A percentile compares a stretch with the other conserved stretches of the same genome.
Conservation (phyloP, 2,797 vertebrate species). For the Fistularia commersonii region DNA sequence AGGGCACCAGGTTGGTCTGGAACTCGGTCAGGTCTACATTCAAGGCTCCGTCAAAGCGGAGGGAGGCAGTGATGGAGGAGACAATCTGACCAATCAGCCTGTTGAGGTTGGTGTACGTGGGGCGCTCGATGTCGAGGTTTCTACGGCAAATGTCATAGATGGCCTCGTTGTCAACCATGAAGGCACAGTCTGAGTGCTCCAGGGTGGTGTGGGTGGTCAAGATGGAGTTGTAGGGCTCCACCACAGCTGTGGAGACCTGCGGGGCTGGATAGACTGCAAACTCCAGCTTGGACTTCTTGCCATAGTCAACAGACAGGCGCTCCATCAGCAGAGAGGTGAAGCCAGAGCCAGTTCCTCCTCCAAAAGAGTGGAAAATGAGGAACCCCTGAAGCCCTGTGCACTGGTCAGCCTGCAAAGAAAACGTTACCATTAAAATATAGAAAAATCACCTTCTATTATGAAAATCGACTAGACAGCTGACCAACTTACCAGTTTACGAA, state of each 20-base stretch:
- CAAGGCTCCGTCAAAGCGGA: too few species aligned
- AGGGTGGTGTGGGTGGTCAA: constrained; percentile 18
- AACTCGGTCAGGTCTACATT: too few species aligned
- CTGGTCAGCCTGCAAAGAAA: constrained; percentile 4
- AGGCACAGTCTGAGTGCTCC: too few species aligned
- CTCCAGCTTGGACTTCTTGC: constrained; percentile 81
- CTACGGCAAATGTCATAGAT: too few species aligned
- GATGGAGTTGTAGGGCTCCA: constrained; percentile 17
- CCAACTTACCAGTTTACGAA: constrained; percentile 9
- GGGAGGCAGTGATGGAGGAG: too few species aligned
- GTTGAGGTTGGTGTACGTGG: neutral
- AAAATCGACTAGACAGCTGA: too few species aligned
- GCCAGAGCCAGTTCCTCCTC: constrained; percentile 72
- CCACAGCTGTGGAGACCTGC: constrained; percentile 72
- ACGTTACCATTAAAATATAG: too few species aligned
- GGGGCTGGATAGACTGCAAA: constrained; percentile 67
- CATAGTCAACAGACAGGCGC: constrained; percentile 80
- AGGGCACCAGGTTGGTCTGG: too few species aligned
- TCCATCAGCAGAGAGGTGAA: constrained; percentile 85
- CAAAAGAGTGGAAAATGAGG: constrained; percentile 17
- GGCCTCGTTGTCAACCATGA: too few species aligned
- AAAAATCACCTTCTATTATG: too few species aligned
- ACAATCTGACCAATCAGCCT: neutral
- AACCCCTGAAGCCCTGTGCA: constrained; percentile 12
- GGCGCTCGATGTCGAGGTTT: too few species aligned